Conservation (phyloP, 2,797 vertebrate species). For the Galagoides demidoff region DNA sequence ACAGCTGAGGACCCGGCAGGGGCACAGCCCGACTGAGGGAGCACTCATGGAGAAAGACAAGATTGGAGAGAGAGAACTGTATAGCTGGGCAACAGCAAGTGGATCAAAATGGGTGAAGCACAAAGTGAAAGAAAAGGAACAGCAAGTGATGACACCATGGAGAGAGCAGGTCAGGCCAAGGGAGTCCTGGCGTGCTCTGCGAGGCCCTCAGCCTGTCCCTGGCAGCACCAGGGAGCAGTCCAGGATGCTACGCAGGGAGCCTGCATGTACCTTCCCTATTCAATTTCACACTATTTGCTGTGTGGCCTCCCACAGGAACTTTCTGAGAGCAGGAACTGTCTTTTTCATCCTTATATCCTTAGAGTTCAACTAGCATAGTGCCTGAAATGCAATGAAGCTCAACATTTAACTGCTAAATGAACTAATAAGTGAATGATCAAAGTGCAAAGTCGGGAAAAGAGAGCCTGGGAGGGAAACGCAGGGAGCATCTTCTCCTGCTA, state of each 20-base stretch:
- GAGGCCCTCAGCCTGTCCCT: background rate
- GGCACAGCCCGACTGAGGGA: background rate
- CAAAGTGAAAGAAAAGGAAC: background rate
- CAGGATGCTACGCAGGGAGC: background rate
- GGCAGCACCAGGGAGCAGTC: background rate
- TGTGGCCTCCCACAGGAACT: background rate
- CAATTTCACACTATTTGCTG: background rate
- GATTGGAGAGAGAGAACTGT: background rate
- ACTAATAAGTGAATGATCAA: background rate
- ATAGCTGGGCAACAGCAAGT: background rate
- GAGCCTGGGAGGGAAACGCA: background rate
- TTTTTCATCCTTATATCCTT: background rate
- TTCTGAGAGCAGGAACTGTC: background rate
- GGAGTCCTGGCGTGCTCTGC: background rate
- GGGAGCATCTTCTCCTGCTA: background rate
- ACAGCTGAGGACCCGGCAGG: background rate
- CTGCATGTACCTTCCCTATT: background rate
- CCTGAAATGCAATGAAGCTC: background rate
- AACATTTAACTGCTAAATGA: background rate
- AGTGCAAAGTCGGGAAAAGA: background rate
- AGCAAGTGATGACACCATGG: background rate
- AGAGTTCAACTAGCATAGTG: background rate
- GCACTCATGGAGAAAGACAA: background rate
- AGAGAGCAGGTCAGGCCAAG: background rate
- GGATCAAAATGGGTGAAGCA: background rate